Evolutionary conservation across 2,113 vertebrate genomes (phyloP), one percentile per base, ranked within the genome.

Genomic region (Paracanthobrama guichenoti): DNA sequence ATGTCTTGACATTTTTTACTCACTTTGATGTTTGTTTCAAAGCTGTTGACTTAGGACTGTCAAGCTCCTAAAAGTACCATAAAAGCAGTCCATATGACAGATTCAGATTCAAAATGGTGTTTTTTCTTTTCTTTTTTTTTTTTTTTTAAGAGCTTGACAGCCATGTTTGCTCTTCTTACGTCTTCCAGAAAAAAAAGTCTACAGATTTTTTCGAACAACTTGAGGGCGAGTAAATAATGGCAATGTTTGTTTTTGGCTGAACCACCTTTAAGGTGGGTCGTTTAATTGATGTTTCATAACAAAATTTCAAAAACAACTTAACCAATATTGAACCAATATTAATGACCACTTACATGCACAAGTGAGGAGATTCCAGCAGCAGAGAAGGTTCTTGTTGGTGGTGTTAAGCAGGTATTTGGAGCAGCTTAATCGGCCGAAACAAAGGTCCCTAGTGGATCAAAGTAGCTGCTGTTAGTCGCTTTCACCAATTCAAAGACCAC

Each of bases 361-460:
- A 66, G 94, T 97, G 91, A 99, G 96, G 46, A 99, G 95, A 92
- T 99, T 98, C 98, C 98, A 99, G 91, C 97, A 98, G 93, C 95
- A 97, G 35, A 99, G 94, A 81, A 96, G 93, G 82, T 94, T 94
- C 73, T 84, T 88, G 35, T 89, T 92, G n/a, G 95, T 97, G 72
- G 93, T 92, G 86, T 95, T 95, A 72, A 99, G 91, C 86, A 99
- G 95, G 92, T 96, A 99, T 86, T 97, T 99, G 6, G 96, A 97
- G 90, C 96, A 98, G 39, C 94, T 96, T 42, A 95, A 90, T 86
- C 92, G 95, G 14, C 98, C 97, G 90, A 99, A 99, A 92, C 96
- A 98, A 84, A 99, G 94, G 76, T 95, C 89, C 92, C 98, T 99
- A 90, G 18, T 88, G 86, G 88, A 92, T 86, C 35, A 89, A 87